A percentile compares a stretch with the other conserved stretches of the same genome.
Evolutionary conservation across 2,113 vertebrate genomes (phyloP).

Genomic region (Vulpes vulpes): DNA sequence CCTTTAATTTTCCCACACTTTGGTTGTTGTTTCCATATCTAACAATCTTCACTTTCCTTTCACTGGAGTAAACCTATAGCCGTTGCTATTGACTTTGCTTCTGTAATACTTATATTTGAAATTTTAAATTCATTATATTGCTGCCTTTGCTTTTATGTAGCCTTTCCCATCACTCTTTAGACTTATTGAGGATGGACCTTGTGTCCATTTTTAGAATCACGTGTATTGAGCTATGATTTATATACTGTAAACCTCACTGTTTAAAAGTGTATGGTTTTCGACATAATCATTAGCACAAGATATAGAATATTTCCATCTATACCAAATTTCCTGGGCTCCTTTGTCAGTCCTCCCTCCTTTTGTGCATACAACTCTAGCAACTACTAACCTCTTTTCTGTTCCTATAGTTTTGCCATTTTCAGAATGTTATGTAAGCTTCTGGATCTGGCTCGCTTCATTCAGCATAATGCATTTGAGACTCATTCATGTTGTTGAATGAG

Average conservation of each 20-base stretch:
- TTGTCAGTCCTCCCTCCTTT: not conserved
- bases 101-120: not conserved
- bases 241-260: not conserved
- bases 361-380: too few species aligned
- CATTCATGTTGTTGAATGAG: not conserved
- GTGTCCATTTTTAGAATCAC: not conserved
- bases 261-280: not conserved
- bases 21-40: not conserved
- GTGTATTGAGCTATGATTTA: not conserved
- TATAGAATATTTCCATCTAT: not conserved
- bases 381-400: not conserved
- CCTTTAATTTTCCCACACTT: not conserved
- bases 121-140: not conserved
- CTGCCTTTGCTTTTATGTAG: not conserved
- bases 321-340: not conserved
- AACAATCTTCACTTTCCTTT: not conserved
- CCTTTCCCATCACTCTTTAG: not conserved
- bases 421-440: not conserved
- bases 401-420: not conserved
- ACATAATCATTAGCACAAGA: not conserved
- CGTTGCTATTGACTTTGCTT: not conserved
- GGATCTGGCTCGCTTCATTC: not conserved
- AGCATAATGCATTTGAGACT: not conserved
- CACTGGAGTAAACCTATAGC: not conserved
- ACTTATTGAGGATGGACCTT: not conserved